A percentile compares a stretch with the other conserved stretches of the same genome.
These are phyloP conservation scores for Siniperca obscura DNA, from an alignment of 2,797 vertebrate species.

Conservation along the genomic window DNA sequence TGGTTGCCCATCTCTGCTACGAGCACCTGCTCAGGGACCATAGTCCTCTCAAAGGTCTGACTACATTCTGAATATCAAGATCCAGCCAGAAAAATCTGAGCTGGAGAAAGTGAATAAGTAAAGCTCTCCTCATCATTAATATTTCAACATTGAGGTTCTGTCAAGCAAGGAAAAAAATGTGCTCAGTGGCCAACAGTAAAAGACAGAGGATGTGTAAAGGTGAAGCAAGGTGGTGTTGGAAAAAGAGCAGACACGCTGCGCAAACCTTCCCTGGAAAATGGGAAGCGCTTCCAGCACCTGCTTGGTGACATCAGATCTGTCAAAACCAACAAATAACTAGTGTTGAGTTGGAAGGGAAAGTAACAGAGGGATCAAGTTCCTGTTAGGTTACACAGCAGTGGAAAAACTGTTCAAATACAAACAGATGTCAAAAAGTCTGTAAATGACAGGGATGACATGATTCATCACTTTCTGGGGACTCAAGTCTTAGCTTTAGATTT, in stretches of 20 bases:
- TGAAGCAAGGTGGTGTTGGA: neutral
- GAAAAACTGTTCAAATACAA: slow-evolving; percentile 19
- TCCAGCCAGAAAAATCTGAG: slow-evolving; percentile 18
- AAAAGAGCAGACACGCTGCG: slow-evolving; percentile 11
- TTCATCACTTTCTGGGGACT: neutral
- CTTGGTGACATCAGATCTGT: slow-evolving; percentile 23
- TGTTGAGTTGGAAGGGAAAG: slow-evolving; percentile 21
- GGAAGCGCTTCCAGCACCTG: slow-evolving; percentile 14
- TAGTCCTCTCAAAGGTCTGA: neutral
- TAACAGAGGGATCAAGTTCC: neutral
- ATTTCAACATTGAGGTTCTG: slow-evolving; percentile 2
- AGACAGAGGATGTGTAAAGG: neutral
- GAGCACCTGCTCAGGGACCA: slow-evolving; percentile 17
- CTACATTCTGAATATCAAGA: neutral
- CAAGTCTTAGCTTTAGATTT: slow-evolving; percentile 14
- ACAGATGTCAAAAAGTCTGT: neutral
- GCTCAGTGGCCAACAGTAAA: neutral
- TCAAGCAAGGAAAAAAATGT: neutral
- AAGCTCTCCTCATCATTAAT: slow-evolving; percentile 41
- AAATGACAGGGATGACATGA: neutral
- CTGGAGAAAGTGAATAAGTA: slow-evolving; percentile 32
- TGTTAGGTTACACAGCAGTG: neutral
- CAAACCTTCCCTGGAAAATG: slow-evolving; percentile 22
- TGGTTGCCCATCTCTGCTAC: neutral
- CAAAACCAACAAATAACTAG: slow-evolving; percentile 1